These are phyloP conservation scores for Equus przewalskii DNA, from an alignment of 2,113 vertebrate species.

Conservation along the genomic window DNA sequence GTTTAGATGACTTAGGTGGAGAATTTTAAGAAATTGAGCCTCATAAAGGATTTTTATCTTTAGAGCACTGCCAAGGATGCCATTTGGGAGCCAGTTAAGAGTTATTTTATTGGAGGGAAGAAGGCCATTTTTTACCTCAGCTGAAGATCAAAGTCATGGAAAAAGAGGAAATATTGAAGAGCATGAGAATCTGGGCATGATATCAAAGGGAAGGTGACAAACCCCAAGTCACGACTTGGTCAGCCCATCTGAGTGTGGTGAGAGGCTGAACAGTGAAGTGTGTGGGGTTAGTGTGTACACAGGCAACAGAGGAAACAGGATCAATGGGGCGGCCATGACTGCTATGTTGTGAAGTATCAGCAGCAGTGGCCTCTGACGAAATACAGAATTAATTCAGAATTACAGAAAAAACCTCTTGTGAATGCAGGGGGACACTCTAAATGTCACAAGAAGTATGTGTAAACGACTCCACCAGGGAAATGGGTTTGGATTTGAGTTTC, in stretches of 20 bases:
- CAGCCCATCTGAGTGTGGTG: fast-evolving
- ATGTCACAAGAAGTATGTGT: not conserved
- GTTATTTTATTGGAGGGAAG: not conserved
- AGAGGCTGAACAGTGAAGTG: fast-evolving
- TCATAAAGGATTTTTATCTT: not conserved
- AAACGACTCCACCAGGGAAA: not conserved
- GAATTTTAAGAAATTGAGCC: not conserved
- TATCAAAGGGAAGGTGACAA: not conserved
- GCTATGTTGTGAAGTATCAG: not conserved
- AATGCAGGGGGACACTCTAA: not conserved
- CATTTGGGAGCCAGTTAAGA: not conserved
- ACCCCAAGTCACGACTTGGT: not conserved
- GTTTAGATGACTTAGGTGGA: not conserved
- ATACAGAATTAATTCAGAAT: not conserved
- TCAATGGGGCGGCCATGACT: fast-evolving
- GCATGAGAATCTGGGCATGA: not conserved
- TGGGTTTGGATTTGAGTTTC: not conserved
- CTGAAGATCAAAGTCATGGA: not conserved
- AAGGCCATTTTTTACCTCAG: not conserved
- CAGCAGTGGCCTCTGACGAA: not conserved
- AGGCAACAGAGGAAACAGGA: not conserved
- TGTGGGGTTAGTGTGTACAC: not conserved
- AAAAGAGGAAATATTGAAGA: not conserved
- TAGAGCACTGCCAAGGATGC: not conserved
- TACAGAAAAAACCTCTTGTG: not conserved